Conservation (phyloP, 2,888 invertebrate genomes). For the Ecliptopera silaceata region DNA sequence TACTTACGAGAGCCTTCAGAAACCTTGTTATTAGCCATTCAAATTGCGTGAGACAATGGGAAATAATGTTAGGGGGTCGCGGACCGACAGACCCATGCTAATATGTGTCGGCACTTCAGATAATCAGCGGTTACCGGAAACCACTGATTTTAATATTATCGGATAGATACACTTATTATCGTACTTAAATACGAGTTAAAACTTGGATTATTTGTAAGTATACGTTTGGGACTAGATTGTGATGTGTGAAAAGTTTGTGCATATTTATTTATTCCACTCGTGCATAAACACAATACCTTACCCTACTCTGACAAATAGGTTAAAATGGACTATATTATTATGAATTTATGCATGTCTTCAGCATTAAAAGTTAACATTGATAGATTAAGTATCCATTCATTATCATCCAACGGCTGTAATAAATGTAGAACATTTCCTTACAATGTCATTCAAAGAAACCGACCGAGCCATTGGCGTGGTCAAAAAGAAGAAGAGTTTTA, state of each 20-base stretch:
- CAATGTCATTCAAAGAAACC: slow-evolving; percentile 10
- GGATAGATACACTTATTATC: slow-evolving; percentile 28
- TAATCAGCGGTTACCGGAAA: slow-evolving; percentile 53
- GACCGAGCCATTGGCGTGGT: slow-evolving; percentile 14
- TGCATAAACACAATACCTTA: no score
- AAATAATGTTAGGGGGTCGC: slow-evolving; percentile 61
- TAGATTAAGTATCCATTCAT: no score
- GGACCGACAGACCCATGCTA: slow-evolving; percentile 57
- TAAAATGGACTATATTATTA: no score
- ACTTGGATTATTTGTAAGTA: no score
- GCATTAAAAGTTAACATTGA: no score
- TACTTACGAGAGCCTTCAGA: slow-evolving; percentile 69
- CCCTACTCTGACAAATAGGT: no score
- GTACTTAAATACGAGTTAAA: not conserved
- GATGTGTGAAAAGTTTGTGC: no score
- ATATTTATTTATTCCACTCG: no score
- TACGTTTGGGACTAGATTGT: no score
- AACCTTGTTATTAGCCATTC: slow-evolving; percentile 69
- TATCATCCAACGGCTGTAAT: no score
- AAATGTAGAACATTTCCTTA: not conserved
- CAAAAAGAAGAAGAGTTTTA: slow-evolving; percentile 29
- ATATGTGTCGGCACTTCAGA: slow-evolving; percentile 50
- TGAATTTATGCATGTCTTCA: no score
- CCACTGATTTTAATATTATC: slow-evolving; percentile 62
- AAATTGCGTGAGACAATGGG: slow-evolving; percentile 70